Percentiles rank a stretch among this genome's conserved stretches.
These are phyloP conservation scores for Erethizon dorsatum DNA, from an alignment of 2,797 vertebrate genomes.

Conservation along the genomic window DNA sequence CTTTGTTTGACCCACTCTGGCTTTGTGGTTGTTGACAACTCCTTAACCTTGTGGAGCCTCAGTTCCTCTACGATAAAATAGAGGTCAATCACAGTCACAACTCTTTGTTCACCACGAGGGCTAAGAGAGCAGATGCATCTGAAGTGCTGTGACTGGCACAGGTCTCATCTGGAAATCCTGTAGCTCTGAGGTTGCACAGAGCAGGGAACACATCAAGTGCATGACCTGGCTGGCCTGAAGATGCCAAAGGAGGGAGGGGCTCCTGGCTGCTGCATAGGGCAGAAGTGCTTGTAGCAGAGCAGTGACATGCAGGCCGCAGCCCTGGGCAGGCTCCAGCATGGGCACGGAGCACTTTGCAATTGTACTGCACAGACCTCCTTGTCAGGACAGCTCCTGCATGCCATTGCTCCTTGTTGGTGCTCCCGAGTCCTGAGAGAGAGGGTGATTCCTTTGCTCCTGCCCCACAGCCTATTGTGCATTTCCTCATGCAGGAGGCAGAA, in stretches of 20 bases:
- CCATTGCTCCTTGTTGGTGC: rapidly evolving
- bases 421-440: background rate
- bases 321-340: background rate
- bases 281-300: background rate
- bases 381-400: background rate
- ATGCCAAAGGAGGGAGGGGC: background rate
- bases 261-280: background rate
- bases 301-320: background rate
- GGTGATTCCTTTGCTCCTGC: rapidly evolving
- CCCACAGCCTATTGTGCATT: rapidly evolving
- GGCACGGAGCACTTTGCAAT: background rate
- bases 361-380: background rate
- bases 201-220: background rate
- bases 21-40: background rate
- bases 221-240: too few relatives aligned
- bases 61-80: background rate
- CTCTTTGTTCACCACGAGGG: background rate
- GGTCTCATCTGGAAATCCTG: background rate
- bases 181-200: background rate
- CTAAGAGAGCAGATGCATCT: background rate
- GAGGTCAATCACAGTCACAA: background rate
- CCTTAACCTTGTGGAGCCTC: background rate
- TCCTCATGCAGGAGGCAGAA: background rate
- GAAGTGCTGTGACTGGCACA: background rate
- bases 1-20: background rate